Conservation (phyloP, 2,888 invertebrate genomes). For the Acrobeloides nanus region DNA sequence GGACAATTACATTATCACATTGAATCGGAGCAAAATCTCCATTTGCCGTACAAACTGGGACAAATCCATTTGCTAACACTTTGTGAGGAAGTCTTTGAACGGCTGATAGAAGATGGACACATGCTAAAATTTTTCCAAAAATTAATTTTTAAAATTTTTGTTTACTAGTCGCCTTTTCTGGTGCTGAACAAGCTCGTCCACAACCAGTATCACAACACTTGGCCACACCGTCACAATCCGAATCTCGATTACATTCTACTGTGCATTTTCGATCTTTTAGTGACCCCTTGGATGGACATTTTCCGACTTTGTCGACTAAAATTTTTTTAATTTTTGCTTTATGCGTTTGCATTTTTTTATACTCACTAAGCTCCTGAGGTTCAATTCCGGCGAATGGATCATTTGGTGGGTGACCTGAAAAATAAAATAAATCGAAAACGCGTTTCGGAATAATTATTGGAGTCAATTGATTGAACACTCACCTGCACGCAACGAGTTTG, state of each 20-base stretch:
- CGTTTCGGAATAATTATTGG: too few species aligned
- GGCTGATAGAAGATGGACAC: slow-evolving; percentile 36
- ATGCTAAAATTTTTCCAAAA: slow-evolving; percentile 23
- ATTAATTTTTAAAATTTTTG: neutral
- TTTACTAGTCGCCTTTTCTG: slow-evolving; percentile 21
- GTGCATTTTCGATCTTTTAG: slow-evolving; percentile 12
- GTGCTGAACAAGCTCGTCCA: slow-evolving; percentile 27
- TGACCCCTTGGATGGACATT: slow-evolving; percentile 14
- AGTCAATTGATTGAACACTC: too few species aligned
- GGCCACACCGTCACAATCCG: slow-evolving; percentile 30
- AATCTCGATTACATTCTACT: slow-evolving; percentile 26
- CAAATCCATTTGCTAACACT: slow-evolving; percentile 30
- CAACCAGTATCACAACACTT: slow-evolving; percentile 38
- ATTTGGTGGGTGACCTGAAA: too few species aligned
- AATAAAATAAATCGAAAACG: too few species aligned
- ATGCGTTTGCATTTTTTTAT: too few species aligned
- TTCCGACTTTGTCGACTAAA: slow-evolving; percentile 15
- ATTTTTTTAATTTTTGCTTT: too few species aligned
- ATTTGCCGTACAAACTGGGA: slow-evolving; percentile 30
- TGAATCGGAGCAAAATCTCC: slow-evolving; percentile 26
- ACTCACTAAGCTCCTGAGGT: too few species aligned
- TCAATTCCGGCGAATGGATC: slow-evolving; percentile 1
- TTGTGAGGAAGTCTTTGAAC: slow-evolving; percentile 31
- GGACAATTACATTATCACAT: slow-evolving; percentile 20
- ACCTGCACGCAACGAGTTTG: too few species aligned